These are phyloP conservation scores for Olivierus martensii DNA, from an alignment of 1,140 invertebrate genomes.

Conservation along the genomic window DNA sequence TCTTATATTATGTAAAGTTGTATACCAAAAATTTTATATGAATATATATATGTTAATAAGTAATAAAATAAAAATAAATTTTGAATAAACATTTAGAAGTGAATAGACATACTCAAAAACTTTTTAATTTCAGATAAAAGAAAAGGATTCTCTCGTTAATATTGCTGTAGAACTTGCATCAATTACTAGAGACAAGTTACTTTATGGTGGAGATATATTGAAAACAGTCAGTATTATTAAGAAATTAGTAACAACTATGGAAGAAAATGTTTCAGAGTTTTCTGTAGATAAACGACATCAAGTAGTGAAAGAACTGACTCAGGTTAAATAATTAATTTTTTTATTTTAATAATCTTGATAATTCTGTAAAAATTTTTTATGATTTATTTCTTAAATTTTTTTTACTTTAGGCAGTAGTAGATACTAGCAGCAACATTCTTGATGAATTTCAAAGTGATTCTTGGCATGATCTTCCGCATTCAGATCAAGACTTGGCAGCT, in stretches of 20 bases:
- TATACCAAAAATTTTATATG: no score
- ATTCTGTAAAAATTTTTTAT: no score
- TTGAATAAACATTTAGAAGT: no score
- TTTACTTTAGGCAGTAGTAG: conserved; percentile 52
- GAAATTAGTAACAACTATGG: background rate
- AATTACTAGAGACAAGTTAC: conserved; percentile 66
- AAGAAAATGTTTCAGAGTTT: background rate
- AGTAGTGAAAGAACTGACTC: conserved; percentile 29
- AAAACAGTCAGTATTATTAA: conserved; percentile 70
- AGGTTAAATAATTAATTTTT: conserved; percentile 20
- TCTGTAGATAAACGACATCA: conserved; percentile 10
- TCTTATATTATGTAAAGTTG: no score
- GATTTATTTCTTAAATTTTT: no score
- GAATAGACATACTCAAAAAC: no score
- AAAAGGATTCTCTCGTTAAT: conserved; percentile 57
- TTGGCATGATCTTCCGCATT: conserved; percentile 59
- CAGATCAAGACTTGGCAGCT: conserved; percentile 59
- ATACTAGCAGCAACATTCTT: conserved; percentile 76
- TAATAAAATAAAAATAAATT: no score
- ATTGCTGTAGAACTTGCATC: conserved; percentile 66
- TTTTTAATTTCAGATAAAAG: conserved; percentile 38
- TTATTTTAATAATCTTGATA: no score
- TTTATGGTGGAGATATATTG: conserved; percentile 75
- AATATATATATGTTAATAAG: no score
- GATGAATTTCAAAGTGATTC: conserved; percentile 67